Evolutionary conservation across 1,140 invertebrate species (phyloP), one percentile per base, ranked within the genome.

Genomic region (Lucilia cuprina): DNA sequence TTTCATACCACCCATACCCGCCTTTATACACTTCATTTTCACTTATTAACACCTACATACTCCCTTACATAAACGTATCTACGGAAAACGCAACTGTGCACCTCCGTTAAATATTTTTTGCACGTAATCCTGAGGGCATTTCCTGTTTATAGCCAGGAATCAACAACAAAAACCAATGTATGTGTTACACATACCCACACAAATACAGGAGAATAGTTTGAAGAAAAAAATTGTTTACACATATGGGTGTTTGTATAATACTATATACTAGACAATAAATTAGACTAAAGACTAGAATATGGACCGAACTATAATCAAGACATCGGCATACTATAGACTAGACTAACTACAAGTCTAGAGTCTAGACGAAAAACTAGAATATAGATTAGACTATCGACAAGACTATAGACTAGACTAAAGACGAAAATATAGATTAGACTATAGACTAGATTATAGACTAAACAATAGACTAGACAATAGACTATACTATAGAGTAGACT

Each of bases 21-120:
- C 65, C 65, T 60, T 60, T n/a, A 60, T 17, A n/a, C 55, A 60
- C 55, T 60, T 60, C 55, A 60, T 60, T 60, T 60, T 60, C 65
- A 70, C 65, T 21, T 70, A 70, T 5, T 70, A n/a, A 25, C 65
- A 70, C 19, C n/a, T 25, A 70, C 65, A 21, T n/a, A 70, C n/a
- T 2, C 65, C 21, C 65, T 21, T 5, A 10, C 65, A 70, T 13
- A 30, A 30, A 30, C 25, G 25, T 30, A 30, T 30, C 25, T 30
- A 80, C 41, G 77, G 77, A 80, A 80, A 80, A 80, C 77, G 77
- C 77, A 80, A 80, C 77, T 80, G 77, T 80, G 77, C 77, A 80
- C 77, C 50, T 80, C 77, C 77, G 77, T 80, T 80, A 50, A 80
- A 80, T 80, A 80, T 47, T 80, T 77, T 80, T 80, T 80, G 77